Conservation (phyloP, 1,140 invertebrate species). For the Amphibalanus amphitrite region DNA sequence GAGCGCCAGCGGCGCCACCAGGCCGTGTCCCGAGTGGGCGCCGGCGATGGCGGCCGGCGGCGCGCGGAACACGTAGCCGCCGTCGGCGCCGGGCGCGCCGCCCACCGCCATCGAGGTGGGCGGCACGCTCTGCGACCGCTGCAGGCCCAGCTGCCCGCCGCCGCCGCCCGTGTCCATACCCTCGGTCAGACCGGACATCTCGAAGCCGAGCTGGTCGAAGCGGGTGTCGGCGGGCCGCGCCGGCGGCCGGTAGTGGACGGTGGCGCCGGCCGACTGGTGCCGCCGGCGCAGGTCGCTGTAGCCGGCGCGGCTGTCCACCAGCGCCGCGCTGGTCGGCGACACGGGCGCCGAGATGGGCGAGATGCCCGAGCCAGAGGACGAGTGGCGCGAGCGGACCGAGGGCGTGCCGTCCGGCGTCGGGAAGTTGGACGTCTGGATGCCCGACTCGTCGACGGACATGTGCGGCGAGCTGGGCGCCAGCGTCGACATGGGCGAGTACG, state of each 20-base stretch:
- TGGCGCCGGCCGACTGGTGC: constrained; percentile 20
- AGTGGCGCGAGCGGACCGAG: constrained; percentile 4
- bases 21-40: constrained; percentile 11
- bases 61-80: constrained; percentile 10
- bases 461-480: constrained; percentile 21
- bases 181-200: constrained; percentile 9
- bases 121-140: constrained; percentile 11
- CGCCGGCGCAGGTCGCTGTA: constrained; percentile 18
- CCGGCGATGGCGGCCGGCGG: constrained; percentile 14
- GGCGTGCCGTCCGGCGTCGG: constrained; percentile 12
- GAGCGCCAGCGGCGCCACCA: constrained; percentile 15
- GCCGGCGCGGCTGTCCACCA: constrained; percentile 5
- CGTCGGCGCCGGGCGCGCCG: constrained; percentile 7
- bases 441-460: constrained; percentile 8
- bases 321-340: background rate
- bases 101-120: constrained; percentile 9
- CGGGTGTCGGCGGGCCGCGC: constrained; percentile 7
- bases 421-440: constrained; percentile 7
- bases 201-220: constrained; percentile 11
- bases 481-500: constrained; percentile 19
- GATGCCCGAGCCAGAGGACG: background rate
- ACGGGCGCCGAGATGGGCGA: constrained; percentile 7
- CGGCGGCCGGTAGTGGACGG: constrained; percentile 17
- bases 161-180: constrained; percentile 13
- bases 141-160: constrained; percentile 12